Evolutionary conservation across 2,888 invertebrate species (phyloP), one percentile per base, ranked within the genome.

Genomic region (Dusona sp.): DNA sequence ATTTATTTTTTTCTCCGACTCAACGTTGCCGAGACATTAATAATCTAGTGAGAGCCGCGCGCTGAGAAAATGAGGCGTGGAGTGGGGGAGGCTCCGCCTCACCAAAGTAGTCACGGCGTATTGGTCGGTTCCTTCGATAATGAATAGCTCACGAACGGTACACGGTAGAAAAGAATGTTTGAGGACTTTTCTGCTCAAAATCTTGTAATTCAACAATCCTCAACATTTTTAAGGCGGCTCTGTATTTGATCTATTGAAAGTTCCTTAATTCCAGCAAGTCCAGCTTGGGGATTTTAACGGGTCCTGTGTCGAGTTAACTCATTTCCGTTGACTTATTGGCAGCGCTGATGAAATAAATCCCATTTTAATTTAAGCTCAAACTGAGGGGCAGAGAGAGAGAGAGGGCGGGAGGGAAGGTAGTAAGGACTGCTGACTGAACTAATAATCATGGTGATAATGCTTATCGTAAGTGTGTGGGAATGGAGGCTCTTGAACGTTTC

Each of bases 401-500:
- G 25, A 8, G n/a, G 9, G 22, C 0, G 25, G 13, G 25, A 9
- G 29, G 29, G 16, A 29, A 16, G 13, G 25, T n/a, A n/a, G 19
- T n/a, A 36, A 38, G 45, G 61, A 38, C 61, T 33, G 54, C 67
- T 6, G 54, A 70, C 33, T 45, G 42, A 57, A 42, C 74, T 54
- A 74, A 74, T 54, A 68, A 74, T 68, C 29, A 68, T 68, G 51
- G 64, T 22, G 73, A 74, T 72, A 72, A 73, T 72, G 45, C 64
- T 42, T 67, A 51, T 73, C 42, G 29, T n/a, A 11, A 67, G 65
- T 67, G 29, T 48, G 65, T 67, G 38, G 19, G 16, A 74, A 19
- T 29, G 74, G 25, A 73, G 38, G 74, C 74, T 81, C 42, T 74
- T 65, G 75, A 74, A 74, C 42, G 42, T 48, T 81, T 45, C 74